Conservation (phyloP, 2,113 vertebrate species). For the Panthera leo region DNA sequence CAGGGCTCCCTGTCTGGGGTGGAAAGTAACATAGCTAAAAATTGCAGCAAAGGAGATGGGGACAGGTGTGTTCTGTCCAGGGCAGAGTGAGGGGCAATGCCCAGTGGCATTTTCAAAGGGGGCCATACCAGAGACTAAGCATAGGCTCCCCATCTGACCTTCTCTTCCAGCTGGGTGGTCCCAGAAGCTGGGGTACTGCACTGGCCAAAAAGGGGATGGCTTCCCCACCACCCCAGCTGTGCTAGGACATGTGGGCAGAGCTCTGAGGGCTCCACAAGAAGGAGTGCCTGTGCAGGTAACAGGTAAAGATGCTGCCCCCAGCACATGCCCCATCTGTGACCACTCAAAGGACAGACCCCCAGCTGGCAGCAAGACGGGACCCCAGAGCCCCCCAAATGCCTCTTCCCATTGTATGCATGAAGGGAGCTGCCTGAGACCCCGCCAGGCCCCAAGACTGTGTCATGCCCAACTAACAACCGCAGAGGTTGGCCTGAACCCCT, state of each 20-base stretch:
- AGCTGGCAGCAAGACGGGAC: background rate
- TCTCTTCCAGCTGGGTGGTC: background rate
- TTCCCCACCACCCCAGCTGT: background rate
- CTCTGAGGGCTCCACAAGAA: too few species aligned
- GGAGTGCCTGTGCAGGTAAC: fast-evolving
- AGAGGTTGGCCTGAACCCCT: fast-evolving
- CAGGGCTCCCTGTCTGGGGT: background rate
- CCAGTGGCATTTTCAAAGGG: background rate
- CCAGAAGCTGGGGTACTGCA: background rate
- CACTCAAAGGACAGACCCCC: background rate
- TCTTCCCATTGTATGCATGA: background rate
- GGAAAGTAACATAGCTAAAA: background rate
- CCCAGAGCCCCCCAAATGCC: background rate
- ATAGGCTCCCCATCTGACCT: background rate
- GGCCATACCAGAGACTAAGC: background rate
- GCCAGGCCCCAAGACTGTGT: background rate
- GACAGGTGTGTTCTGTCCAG: too few species aligned
- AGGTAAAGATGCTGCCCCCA: background rate
- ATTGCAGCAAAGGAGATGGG: background rate
- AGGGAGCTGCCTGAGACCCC: background rate
- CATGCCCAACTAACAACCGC: too few species aligned
- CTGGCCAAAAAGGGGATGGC: background rate
- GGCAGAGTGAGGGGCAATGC: background rate
- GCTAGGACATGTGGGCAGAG: background rate
- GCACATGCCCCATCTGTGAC: background rate